Conservation (phyloP, 2,113 vertebrate genomes). For the Marmota monax region DNA sequence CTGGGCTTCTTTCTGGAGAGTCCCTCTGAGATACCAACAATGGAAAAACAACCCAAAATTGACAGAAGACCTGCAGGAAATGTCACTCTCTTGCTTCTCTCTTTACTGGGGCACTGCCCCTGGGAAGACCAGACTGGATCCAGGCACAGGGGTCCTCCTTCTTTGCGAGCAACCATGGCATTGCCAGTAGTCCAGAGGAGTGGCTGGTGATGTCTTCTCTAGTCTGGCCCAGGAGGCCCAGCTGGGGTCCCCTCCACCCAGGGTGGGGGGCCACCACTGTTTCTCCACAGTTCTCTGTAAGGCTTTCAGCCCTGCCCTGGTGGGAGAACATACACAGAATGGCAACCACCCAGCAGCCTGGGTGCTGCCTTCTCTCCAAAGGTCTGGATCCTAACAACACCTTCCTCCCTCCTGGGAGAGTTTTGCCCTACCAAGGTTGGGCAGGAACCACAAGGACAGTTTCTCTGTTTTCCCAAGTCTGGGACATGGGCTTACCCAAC, state of each 20-base stretch:
- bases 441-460: constrained; percentile 8
- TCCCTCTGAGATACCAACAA: constrained; percentile 68
- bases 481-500: constrained; percentile 81
- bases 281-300: neutral
- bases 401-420: neutral
- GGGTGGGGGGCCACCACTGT: neutral
- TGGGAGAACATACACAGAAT: neutral
- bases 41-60: constrained; percentile 46
- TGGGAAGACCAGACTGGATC: neutral
- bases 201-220: neutral
- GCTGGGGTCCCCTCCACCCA: neutral
- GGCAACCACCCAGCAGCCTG: neutral
- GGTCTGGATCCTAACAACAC: neutral
- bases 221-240: neutral
- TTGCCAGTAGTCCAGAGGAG: neutral
- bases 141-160: neutral
- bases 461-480: constrained; percentile 76
- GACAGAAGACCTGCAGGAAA: neutral
- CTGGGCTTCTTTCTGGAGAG: constrained; percentile 64
- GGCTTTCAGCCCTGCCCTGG: neutral
- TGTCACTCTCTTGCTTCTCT: constrained; percentile 40
- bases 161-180: neutral
- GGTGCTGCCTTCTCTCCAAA: neutral
- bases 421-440: neutral
- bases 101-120: constrained; percentile 57